Conservation (phyloP, 2,797 vertebrate genomes). For the Cryptoprocta ferox region DNA sequence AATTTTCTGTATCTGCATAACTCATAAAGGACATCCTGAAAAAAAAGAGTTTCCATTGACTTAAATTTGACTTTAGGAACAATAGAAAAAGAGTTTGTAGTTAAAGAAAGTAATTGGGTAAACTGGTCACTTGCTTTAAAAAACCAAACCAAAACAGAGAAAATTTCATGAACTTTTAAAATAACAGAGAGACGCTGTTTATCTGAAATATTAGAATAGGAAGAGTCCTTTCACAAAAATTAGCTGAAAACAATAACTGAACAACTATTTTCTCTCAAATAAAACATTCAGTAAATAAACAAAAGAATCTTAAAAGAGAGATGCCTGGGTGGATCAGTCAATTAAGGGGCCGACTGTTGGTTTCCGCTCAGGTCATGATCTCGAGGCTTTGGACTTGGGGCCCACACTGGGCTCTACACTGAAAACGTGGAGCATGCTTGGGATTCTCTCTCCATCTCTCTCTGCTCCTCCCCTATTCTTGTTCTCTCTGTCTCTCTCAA, state of each 20-base stretch:
- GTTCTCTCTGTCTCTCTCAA: background rate
- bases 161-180: slow-evolving; percentile 24
- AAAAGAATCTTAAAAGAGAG: background rate
- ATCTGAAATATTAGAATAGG: slow-evolving; percentile 23
- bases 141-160: slow-evolving; percentile 8
- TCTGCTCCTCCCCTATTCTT: too few species aligned
- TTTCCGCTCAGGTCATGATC: too few species aligned
- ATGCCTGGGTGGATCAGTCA: too few species aligned
- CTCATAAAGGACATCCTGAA: background rate
- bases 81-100: background rate
- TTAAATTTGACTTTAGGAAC: background rate
- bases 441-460: too few species aligned
- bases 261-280: slow-evolving; percentile 4
- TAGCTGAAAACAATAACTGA: slow-evolving; percentile 7
- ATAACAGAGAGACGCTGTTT: background rate
- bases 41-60: background rate
- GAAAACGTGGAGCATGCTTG: too few species aligned
- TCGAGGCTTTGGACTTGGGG: too few species aligned
- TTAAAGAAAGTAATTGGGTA: slow-evolving; percentile 6
- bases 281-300: slow-evolving; percentile 27
- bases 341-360: too few species aligned
- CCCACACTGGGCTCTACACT: too few species aligned
- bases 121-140: slow-evolving; percentile 42
- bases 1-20: slow-evolving; percentile 6
- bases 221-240: background rate